phyloP scores from a whole-genome alignment of 1,140 invertebrate species.

The Aphidius gifuensis region DNA sequence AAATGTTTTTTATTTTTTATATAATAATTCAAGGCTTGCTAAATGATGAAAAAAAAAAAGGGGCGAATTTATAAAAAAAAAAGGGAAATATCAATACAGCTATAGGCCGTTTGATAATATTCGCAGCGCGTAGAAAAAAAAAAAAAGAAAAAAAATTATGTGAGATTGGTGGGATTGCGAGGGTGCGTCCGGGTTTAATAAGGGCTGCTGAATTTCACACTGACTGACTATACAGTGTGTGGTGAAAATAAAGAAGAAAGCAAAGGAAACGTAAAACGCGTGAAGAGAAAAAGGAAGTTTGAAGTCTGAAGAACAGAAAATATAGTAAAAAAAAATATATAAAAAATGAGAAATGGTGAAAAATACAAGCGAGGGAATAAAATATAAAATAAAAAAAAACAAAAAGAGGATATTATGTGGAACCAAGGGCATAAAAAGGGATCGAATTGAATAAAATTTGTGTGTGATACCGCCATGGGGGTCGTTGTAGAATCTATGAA shows the following conservation, averaged over 20 bases:
- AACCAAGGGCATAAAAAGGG: slow-evolving; percentile 21
- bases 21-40: too few relatives aligned
- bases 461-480: slow-evolving; percentile 16
- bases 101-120: slow-evolving; percentile 17
- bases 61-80: slow-evolving; percentile 9
- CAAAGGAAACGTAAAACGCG: too few relatives aligned
- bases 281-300: too few relatives aligned
- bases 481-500: background rate
- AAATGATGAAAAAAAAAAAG: slow-evolving; percentile 16
- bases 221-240: slow-evolving; percentile 28
- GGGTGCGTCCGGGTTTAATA: slow-evolving; percentile 51
- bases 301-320: background rate
- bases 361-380: slow-evolving; percentile 25
- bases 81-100: slow-evolving; percentile 14
- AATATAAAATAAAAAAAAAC: slow-evolving; percentile 31
- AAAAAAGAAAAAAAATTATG: background rate
- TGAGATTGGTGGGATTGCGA: slow-evolving; percentile 14
- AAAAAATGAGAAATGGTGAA: slow-evolving; percentile 35
- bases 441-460: slow-evolving; percentile 39
- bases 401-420: slow-evolving; percentile 34
- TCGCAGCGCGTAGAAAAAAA: slow-evolving; percentile 13
- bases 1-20: too few relatives aligned
- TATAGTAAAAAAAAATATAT: slow-evolving; percentile 11
- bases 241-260: too few relatives aligned
- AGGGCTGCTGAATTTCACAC: slow-evolving; percentile 54